A percentile compares a stretch with the other conserved stretches of the same genome.
phyloP scores from a whole-genome alignment of 2,113 vertebrate species.

The Phrynosoma blainvillii region DNA sequence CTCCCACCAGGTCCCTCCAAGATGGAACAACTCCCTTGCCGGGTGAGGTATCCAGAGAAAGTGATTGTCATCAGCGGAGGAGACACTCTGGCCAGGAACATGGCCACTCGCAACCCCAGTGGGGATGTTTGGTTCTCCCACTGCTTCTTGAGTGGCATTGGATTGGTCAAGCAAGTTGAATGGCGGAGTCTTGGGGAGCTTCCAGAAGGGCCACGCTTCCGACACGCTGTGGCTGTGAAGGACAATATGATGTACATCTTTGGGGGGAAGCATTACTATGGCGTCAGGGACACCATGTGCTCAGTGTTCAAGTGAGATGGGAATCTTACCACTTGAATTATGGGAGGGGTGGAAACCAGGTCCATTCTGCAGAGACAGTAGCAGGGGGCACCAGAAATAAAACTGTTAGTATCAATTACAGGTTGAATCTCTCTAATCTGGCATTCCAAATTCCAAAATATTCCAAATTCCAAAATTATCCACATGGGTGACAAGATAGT shows the following conservation, averaged over 20 bases:
- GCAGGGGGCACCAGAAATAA: background rate
- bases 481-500: no score
- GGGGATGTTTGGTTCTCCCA: constrained; percentile 86
- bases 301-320: constrained; percentile 87
- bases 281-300: constrained; percentile 80
- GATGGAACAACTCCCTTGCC: constrained; percentile 59
- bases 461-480: no score
- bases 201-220: constrained; percentile 85
- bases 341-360: background rate
- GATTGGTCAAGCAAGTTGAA: constrained; percentile 86
- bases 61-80: constrained; percentile 86
- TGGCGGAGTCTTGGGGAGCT: constrained; percentile 85
- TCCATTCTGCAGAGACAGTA: background rate
- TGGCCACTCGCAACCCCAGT: constrained; percentile 78
- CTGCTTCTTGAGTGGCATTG: constrained; percentile 81
- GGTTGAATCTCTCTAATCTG: no score
- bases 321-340: background rate
- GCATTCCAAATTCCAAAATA: no score
- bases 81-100: constrained; percentile 80
- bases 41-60: constrained; percentile 80
- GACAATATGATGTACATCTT: constrained; percentile 80
- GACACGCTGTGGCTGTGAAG: constrained; percentile 81
- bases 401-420: background rate
- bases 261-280: constrained; percentile 89
- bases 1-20: constrained; percentile 67